Base-by-base conservation (phyloP, 2,797 vertebrate genomes). In the Mionectes olivaceus region DNA sequence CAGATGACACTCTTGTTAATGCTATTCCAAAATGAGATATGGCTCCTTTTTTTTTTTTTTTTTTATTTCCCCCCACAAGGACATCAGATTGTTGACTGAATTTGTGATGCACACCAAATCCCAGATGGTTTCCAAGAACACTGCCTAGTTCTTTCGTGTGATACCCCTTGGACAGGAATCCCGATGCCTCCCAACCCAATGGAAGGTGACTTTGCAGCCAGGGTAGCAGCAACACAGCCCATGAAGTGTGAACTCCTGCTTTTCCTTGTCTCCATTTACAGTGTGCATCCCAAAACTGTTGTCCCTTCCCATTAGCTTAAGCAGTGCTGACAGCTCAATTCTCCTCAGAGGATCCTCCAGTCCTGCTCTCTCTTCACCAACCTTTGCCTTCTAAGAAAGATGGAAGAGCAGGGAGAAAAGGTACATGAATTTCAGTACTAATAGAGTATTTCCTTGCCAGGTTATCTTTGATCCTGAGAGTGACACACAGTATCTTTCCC, bases 401-500 rank as follows among this genome's bases (percentile, higher is more conserved):
- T 37, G 50, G 39, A 14, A 53, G 56, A 52, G 27, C 28, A 61
- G 41, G 59, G 39, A 87, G 69, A 95, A 95, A 82, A 83, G 19
- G 33, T 13, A 50, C 39, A 59, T 75, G 78, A 68, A 80, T 95
- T 96, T 96, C 93, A 79, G 91, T 86, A 49, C 88, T 94, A 96
- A 96, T n/a, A 64, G 91, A 96, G 64, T 35, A 55, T 89, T 97
- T 97, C 91, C 85, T 78, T 84, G 60, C 83, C 61, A 39, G 89
- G 65, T 92, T 85, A 83, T 89, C 92, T 97, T 95, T 96, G 71
- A 95, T 95, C 95, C 87, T 91, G 67, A 46, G 94, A 71, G 85
- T 95, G 93, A 97, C 90, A 93, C 4, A 5, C 39, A 15, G 60
- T 82, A 60, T 94, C 82, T 97, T 92, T 97, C 96, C 95, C 94